Base-by-base conservation (phyloP, 2,113 vertebrate genomes). In the Tricholaema leucomelas region DNA sequence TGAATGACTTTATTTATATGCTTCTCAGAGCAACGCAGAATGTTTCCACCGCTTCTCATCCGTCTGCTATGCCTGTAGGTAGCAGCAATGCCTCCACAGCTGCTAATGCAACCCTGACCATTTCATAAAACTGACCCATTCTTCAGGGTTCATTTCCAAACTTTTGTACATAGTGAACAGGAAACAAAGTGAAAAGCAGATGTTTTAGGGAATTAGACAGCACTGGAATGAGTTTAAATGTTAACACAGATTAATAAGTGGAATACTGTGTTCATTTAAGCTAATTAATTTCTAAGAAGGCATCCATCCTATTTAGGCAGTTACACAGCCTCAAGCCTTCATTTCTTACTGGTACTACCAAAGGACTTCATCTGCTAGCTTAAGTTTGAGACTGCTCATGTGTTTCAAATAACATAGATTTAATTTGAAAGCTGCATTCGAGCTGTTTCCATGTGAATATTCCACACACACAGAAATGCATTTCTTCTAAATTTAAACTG, bases 401-500 rank as follows among this genome's bases (percentile, higher is more conserved):
- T 85, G 95, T 91, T 87, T 95, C 95, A 91, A 95, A 96, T 95
- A 94, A 93, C 89, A 88, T 6, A 94, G 67, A 91, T 96, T 95
- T 77, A 85, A 71, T 95, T 54, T 94, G 88, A 96, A 97, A 93
- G 65, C 33, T 89, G 69, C 80, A 69, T 72, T 94, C 95, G 88
- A 92, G 70, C 93, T 96, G 73, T 96, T 97, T 97, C 94, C 88
- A 87, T 94, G 86, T 94, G 95, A 86, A 90, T 94, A 95, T 94
- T 91, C 90, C 83, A 72, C 73, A 55, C 81, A 86, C 24, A 64
- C 31, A 90, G 78, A 95, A 96, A 87, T 92, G 78, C 87, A 97
- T 97, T 92, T 92, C 96, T 95, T 96, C 94, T 95, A 94, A 95
- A 95, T 91, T 96, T 96, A 95, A 91, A 77, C 78, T 83, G 96